Evolutionary conservation across 2,797 vertebrate genomes (phyloP).

Genomic region (Urophycis tenuis): DNA sequence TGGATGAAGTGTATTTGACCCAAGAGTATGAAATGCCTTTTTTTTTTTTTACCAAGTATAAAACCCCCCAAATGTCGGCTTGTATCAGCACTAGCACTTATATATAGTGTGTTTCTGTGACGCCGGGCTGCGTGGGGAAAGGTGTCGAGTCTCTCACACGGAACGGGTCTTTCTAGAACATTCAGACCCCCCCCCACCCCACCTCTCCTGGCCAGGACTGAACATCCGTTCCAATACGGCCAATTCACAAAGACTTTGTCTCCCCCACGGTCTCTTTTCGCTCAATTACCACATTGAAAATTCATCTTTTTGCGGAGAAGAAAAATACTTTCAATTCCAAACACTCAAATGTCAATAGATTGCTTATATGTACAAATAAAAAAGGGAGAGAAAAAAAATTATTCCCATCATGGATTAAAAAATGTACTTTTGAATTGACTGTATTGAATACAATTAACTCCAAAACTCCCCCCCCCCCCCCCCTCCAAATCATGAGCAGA

Average conservation of each 20-base stretch:
- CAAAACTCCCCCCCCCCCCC: slow-evolving; percentile 29
- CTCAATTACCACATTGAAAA: slow-evolving; percentile 46
- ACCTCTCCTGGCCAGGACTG: slow-evolving; percentile 43
- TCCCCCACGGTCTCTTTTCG: slow-evolving; percentile 29
- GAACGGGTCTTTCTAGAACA: slow-evolving; percentile 69
- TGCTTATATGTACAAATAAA: slow-evolving; percentile 62
- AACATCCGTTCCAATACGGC: slow-evolving; percentile 58
- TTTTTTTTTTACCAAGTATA: slow-evolving; percentile 40
- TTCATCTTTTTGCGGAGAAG: not conserved
- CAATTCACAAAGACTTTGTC: slow-evolving; percentile 54
- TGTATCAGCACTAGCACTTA: not conserved
- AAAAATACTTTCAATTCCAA: slow-evolving; percentile 39
- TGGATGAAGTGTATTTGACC: slow-evolving; percentile 46
- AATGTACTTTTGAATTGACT: slow-evolving; percentile 46
- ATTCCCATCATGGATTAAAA: not conserved
- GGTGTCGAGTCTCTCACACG: slow-evolving; percentile 58
- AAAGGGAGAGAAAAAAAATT: slow-evolving; percentile 16
- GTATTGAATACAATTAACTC: slow-evolving; percentile 45
- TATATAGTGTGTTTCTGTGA: slow-evolving; percentile 23
- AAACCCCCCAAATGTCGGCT: slow-evolving; percentile 52
- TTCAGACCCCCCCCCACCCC: slow-evolving; percentile 58
- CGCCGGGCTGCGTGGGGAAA: slow-evolving; percentile 48
- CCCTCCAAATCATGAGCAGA: slow-evolving; percentile 64
- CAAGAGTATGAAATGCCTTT: slow-evolving; percentile 51
- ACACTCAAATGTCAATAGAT: slow-evolving; percentile 47